A percentile compares a stretch with the other conserved stretches of the same genome.
These are phyloP conservation scores for Brachionus paranguensis DNA, from an alignment of 1,140 invertebrate species.

Conservation along the genomic window DNA sequence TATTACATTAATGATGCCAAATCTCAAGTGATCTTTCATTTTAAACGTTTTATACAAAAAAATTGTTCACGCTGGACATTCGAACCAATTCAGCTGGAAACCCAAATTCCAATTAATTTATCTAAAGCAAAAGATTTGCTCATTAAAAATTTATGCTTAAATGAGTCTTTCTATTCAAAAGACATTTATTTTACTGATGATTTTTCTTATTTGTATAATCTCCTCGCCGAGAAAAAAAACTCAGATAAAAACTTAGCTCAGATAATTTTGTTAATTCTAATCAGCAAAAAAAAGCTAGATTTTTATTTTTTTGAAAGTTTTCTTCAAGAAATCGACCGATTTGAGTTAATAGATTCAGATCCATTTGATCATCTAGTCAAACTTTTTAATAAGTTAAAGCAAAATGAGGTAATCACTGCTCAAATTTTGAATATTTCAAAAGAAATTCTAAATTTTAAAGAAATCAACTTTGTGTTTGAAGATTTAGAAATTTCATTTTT, in stretches of 20 bases:
- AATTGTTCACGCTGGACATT: neutral
- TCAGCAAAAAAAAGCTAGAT: neutral
- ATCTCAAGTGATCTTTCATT: neutral
- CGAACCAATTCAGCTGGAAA: neutral
- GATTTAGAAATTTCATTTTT: neutral
- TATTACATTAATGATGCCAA: neutral
- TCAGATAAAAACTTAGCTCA: neutral
- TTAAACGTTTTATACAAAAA: neutral
- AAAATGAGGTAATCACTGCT: neutral
- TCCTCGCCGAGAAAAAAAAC: too few relatives aligned
- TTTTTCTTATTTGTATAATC: neutral
- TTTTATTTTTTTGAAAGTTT: neutral
- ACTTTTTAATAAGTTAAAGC: neutral
- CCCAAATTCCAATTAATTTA: neutral
- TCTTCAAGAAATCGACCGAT: neutral
- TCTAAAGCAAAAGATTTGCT: neutral
- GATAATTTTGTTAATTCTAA: neutral
- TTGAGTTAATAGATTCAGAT: neutral
- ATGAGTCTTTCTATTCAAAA: neutral
- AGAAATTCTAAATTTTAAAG: neutral
- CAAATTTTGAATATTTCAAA: neutral
- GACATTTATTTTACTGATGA: neutral
- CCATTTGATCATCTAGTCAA: neutral
- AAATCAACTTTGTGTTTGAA: neutral
- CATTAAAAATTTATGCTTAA: neutral